A percentile compares a stretch with the other conserved stretches of the same genome.
Evolutionary conservation across 2,888 invertebrate genomes (phyloP).

Genomic region (Periphyllus acericola): DNA sequence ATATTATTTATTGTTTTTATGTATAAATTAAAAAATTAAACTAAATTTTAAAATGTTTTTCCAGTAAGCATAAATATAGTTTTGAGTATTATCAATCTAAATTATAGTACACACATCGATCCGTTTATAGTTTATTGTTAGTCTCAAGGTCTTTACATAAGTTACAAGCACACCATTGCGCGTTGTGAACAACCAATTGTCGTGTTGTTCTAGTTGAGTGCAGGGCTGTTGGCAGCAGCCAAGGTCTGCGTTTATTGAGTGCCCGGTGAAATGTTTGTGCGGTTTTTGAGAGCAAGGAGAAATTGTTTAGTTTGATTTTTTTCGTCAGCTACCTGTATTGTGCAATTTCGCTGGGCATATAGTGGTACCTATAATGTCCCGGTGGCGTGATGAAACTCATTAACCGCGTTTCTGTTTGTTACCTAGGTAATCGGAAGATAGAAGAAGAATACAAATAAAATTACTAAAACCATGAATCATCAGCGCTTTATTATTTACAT

Average conservation of each 20-base stretch:
- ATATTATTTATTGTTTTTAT: too few relatives aligned
- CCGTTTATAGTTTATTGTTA: slow-evolving; percentile 31
- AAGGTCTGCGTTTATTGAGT: slow-evolving; percentile 44
- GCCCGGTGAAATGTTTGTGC: slow-evolving; percentile 53
- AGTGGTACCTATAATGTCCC: slow-evolving; percentile 16
- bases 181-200: slow-evolving; percentile 36
- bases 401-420: slow-evolving; percentile 14
- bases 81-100: not conserved
- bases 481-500: not conserved
- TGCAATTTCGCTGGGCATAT: slow-evolving; percentile 30
- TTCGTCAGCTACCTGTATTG: slow-evolving; percentile 23
- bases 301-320: slow-evolving; percentile 57
- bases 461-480: not conserved
- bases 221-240: slow-evolving; percentile 49
- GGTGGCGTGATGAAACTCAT: slow-evolving; percentile 46
- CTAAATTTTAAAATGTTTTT: too few relatives aligned
- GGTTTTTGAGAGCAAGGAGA: slow-evolving; percentile 61
- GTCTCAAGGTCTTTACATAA: slow-evolving; percentile 41
- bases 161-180: slow-evolving; percentile 11
- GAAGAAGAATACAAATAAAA: slow-evolving; percentile 26
- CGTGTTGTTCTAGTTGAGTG: slow-evolving; percentile 60
- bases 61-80: not conserved
- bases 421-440: not conserved
- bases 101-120: not conserved
- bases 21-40: too few relatives aligned